Evolutionary conservation across 2,888 invertebrate species (phyloP), one percentile per base, ranked within the genome.

Genomic region (Trichogramma dendrolimi): DNA sequence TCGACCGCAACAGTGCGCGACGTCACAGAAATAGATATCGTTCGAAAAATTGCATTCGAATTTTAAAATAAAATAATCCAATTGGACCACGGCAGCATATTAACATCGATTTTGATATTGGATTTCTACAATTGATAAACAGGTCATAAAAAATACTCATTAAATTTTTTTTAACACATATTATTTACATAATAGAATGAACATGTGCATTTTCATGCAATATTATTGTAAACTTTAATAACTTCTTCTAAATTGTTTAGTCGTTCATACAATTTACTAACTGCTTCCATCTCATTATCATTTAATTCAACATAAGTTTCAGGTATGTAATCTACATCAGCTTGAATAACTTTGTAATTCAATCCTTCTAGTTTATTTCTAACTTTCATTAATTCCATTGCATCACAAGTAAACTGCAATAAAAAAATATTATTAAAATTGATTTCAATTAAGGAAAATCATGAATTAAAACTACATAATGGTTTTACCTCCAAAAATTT

Each of bases 371-470:
- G 74, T 52, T 79, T 77, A 10, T 72, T 78, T 63, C 80, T 82
- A 0, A 87, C 82, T 53, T 73, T 75, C 53, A 71, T 71, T 40
- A 87, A 71, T 54, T 80, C 75, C 0, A 73, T 66, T 11, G 84
- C 81, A 39, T 81, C 83, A 71, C 86, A 86, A 4, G 80, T 70
- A 72, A 90, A 89, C 83, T 87, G 72, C 14, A 83, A 77, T 42
- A 66, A 60, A 67, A 43, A 8, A 61, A 46, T 40, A 27, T 27
- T 27, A 27, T 27, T 27, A 27, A 27, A 27, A 27, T 27, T 27
- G 27, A 27, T 27, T 27, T 27, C 27, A 27, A 2, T 44, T 46
- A 11, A 58, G 10, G 14, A 11, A 6, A 10, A 50, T 41, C 38
- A 5, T 38, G 46, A 52, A 27, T 39, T 60, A 44, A 41, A 50